Evolutionary conservation across 2,888 invertebrate species (phyloP), one percentile per base, ranked within the genome.

Genomic region (Drosophila picticornis): DNA sequence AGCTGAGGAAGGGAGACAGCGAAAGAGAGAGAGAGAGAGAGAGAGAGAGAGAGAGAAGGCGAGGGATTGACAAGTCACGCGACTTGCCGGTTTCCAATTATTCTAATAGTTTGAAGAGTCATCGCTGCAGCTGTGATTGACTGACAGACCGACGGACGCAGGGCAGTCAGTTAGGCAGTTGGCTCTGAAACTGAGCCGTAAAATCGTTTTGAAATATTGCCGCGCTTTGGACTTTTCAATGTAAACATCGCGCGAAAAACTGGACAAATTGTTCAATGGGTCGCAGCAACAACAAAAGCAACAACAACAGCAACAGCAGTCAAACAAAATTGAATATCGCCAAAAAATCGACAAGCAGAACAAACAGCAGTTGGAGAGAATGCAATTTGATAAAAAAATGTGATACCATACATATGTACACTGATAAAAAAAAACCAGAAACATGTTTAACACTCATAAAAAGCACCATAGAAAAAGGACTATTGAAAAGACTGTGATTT

Each of bases 321-420:
- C 91, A 91, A 89, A 84, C 84, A 83, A 91, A 91, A 91, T 91
- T 91, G 91, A 91, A 91, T 90, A 91, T 91, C 81, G 71, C 60
- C 70, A 72, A 90, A 86, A 88, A 80, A 83, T 74, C 72, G 69
- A 75, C 75, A 72, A 61, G 55, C 50, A 65, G 29, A 32, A 64
- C 75, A 67, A 65, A 53, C 29, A 48, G 51, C 22, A 52, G 60
- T 36, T 40, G 32, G 36, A 36, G n/a, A 19, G 57, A 71, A 71
- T 50, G 34, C 29, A 27, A 51, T 43, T 56, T 43, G 55, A 48
- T 53, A 56, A 50, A 48, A 61, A 70, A 68, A 34, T 55, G 32
- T 51, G 32, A 38, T 32, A n/a, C 50, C 4, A 34, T 5, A 11
- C 9, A 58, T 31, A 34, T 22, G 2, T 4, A 32, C 9, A 65